Base-by-base conservation (phyloP, 2,113 vertebrate species). In the Rhipidura dahli region DNA sequence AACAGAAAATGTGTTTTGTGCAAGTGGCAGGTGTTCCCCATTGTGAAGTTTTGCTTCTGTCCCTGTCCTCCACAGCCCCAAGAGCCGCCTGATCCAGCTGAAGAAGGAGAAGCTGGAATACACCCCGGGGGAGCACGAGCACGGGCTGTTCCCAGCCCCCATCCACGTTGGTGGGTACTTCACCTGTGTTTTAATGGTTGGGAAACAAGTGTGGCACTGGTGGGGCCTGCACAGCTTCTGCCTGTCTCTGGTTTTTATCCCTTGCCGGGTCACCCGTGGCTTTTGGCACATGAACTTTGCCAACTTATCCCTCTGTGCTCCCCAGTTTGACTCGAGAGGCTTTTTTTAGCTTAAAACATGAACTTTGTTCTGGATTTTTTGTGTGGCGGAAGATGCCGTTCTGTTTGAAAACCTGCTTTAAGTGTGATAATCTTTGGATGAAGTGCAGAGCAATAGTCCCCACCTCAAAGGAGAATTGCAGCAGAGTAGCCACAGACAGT, bases 151-250 rank as follows among this genome's bases (percentile, higher is more conserved):
- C 81, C 99, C 99, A 57, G 99, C 99, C 45, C 99, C 99, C 3
- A 98, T 99, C 81, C 99, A 99, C 8, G 99, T 99, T 23, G 99
- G 99, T 99, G 95, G 98, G 99, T 99, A 81, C 66, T 53, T 64
- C 35, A 11, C 2, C 8, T 42, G 19, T 7, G 11, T 8, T 45
- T 22, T 6, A 4, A 13, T 13, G 28, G 37, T 2, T 79, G 54
- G 73, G 27, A 11, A 45, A 11, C 16, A 27, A 23, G 7, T 27
- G 2, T 19, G 4, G 1, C 51, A 1, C 49, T 51, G 21, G 6
- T 56, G 56, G 51, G 9, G 15, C 10, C 64, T 59, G 61, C 28
- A 3, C 23, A 42, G 18, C 79, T 92, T 89, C 57, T 78, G 23
- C 82, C 33, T 65, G 26, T 33, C 31, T 85, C 3, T 63, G 19